Base-by-base conservation (phyloP, 2,888 invertebrate genomes). In the Teleiodes luculella region DNA sequence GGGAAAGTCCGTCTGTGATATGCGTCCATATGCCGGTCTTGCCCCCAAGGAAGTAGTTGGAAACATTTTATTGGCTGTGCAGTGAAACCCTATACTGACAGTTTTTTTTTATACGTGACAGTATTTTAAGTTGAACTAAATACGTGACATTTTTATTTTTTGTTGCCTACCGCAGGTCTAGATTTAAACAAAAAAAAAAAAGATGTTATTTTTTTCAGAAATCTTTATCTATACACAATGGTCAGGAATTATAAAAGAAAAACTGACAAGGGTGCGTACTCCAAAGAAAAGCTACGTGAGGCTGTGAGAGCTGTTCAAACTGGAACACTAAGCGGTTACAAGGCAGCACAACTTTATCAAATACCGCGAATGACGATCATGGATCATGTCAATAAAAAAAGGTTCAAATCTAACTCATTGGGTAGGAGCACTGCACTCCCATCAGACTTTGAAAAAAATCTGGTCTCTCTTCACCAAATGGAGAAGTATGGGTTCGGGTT, bases 401-500 rank as follows among this genome's bases (percentile, higher is more conserved):
- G 57, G 14, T 36, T 28, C 30, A 57, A 51, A 54, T 57, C 57
- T 6, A 53, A 54, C 10, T 14, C 55, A 13, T 37, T 56, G 10
- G 55, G 54, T 46, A 50, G 59, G 55, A 55, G 24, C 30, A 60
- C 56, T 20, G 54, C 43, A 18, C 43, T 60, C 5, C 6, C 54
- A 8, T 13, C 18, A 16, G 46, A 53, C 24, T 24, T 54, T 8
- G 58, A 60, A 55, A 28, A 48, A 20, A 58, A 37, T n/a, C 28
- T 60, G 31, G 57, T 57, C 11, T 53, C 37, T 35, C 39, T 59
- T 11, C 53, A 55, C 14, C 3, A 48, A 3, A 60, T 56, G 56
- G 58, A 58, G 47, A 60, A 54, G 39, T 24, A 58, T 55, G 60
- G 60, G 14, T 57, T 60, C 54, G 60, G 56, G 4, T 33, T 60